Evolutionary conservation across 2,797 vertebrate genomes (phyloP), one percentile per base, ranked within the genome.

Genomic region (Paedocypris micromegethes): DNA sequence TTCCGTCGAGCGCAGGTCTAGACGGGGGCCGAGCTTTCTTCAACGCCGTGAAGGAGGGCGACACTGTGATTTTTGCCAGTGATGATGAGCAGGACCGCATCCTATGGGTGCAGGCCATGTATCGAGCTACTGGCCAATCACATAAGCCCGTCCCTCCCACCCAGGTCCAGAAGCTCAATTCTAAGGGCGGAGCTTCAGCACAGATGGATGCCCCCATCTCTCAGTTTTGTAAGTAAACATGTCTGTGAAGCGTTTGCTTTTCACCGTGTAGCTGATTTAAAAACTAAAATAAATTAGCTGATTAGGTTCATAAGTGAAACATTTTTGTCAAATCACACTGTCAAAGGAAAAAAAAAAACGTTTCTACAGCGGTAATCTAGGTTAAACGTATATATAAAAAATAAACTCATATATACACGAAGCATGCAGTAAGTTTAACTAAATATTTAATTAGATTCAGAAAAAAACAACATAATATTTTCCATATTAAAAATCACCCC

Each of bases 101-200:
- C 86, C 86, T 99, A 78, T 99, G 97, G 97, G 97, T 99, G 79
- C 97, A 99, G 83, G 97, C 97, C 75, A 98, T 98, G 96, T 99
- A 98, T 73, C 92, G 97, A 66, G 97, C 97, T 83, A 99, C 97
- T 0, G 97, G 97, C 72, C 97, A 99, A 85, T 98, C 97, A 37
- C 97, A 99, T 86, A 99, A 99, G 84, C 97, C 97, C 5, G 94
- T 99, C 69, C 96, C 97, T 0, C 97, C 97, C 9, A 99, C 97
- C 84, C 97, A 99, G 90, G 95, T 99, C 83, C 97, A 99, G 91
- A 99, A 99, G 85, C 94, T 99, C 77, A 99, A 99, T 64, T 97
- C 97, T 85, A 99, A 98, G 90, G 94, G 97, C 77, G 96, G 96
- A 72, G 95, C 93, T 48, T 93, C 95, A 3, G 95, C 97, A 67